phyloP scores from a whole-genome alignment of 2,797 vertebrate genomes.

The Chrysocyon brachyurus region DNA sequence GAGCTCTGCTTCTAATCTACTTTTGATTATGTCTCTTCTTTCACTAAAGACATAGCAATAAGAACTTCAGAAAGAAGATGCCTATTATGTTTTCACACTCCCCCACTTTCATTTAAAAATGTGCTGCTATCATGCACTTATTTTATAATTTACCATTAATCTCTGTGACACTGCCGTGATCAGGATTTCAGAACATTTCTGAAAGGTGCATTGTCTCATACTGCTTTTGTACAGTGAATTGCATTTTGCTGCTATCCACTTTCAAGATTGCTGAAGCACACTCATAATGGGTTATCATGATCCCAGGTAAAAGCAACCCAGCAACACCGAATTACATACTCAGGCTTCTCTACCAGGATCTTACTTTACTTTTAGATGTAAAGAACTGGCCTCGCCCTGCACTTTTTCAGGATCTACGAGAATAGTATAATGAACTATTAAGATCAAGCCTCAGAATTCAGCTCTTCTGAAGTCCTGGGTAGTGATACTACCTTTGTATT shows the following conservation, averaged over 20 bases:
- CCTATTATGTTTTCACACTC: neutral
- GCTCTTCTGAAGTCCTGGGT: neutral
- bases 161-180: neutral
- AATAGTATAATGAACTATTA: neutral
- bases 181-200: constrained; percentile 43
- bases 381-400: neutral
- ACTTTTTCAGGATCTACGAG: neutral
- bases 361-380: constrained; percentile 9
- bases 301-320: neutral
- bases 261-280: neutral
- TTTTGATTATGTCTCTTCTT: constrained; percentile 45
- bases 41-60: constrained; percentile 16
- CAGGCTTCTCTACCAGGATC: neutral
- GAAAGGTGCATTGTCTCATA: neutral
- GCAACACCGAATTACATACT: neutral
- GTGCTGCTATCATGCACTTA: neutral
- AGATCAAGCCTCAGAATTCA: neutral
- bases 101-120: constrained; percentile 8
- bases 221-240: neutral
- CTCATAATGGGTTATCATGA: neutral
- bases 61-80: constrained; percentile 39
- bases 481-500: neutral
- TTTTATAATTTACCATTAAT: constrained; percentile 53
- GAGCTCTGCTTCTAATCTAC: neutral
- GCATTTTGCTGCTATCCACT: neutral